Evolutionary conservation across 1,140 invertebrate genomes (phyloP), one percentile per base, ranked within the genome.

Genomic region (Papilio glaucus): DNA sequence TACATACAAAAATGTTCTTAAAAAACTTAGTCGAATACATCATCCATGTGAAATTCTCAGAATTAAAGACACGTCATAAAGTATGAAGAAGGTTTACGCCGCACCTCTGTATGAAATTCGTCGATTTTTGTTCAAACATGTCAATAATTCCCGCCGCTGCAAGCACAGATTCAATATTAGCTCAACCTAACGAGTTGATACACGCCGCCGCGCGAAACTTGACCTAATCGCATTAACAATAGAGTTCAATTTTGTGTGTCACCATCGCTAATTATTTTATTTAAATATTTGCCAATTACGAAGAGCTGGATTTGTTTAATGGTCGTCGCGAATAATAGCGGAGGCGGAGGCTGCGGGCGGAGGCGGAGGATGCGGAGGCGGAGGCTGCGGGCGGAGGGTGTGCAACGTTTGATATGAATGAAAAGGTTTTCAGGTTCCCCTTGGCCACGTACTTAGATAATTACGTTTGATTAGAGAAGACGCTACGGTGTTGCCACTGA

Each of bases 211-310:
- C 13, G 49, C 18, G 4, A 73, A 74, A 78, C 39, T 26, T 21
- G 65, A 57, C 76, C 71, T 60, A 73, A 74, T 60, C 10, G 9
- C 8, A 38, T 13, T 42, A 21, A 41, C 49, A 57, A 75, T 76
- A 82, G 38, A 73, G 80, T 77, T 38, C 67, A 75, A 13, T 77
- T 79, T 75, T 12, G 8, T 21, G 24, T 53, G 24, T 9, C 18
- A 9, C 15, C 15, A n/a, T 6, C 71, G 77, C 76, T 85, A 83
- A 85, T 85, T 81, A 80, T 83, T 78, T 79, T 78, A 77, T 85
- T 80, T 80, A 79, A 85, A 83, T 82, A 83, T 85, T 85, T 85
- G 83, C 83, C 81, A 85, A 85, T 85, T 85, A 85, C 72, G 77
- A 70, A 29, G 45, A 77, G 76, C 72, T 74, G 76, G 78, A 73